phyloP scores from a whole-genome alignment of 2,888 invertebrate species.

The Palloptera scutellata region DNA sequence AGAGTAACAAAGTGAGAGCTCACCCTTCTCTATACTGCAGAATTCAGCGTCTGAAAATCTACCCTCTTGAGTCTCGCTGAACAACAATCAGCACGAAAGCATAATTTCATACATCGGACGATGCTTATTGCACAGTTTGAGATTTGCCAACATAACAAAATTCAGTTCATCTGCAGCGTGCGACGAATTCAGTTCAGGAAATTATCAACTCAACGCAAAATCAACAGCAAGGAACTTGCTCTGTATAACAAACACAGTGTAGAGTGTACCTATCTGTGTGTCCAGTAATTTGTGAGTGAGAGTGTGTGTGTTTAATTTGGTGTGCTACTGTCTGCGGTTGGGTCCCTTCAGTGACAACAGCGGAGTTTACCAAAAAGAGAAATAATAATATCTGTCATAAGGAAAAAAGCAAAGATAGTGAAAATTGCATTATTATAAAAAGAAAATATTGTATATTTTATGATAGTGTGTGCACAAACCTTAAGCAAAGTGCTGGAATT shows the following conservation, averaged over 20 bases:
- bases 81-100: not conserved
- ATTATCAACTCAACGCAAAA: not conserved
- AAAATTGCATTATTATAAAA: no score
- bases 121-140: constrained; percentile 19
- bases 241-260: no score
- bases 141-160: constrained; percentile 16
- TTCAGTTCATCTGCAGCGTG: constrained; percentile 50
- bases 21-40: not conserved
- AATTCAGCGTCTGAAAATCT: not conserved
- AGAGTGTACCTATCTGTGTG: no score
- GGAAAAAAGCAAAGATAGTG: no score
- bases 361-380: no score
- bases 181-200: constrained; percentile 52
- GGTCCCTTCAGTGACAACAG: not conserved
- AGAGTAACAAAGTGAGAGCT: not conserved
- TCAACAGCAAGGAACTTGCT: not conserved
- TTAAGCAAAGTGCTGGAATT: not conserved
- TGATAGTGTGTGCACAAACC: no score
- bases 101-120: not conserved
- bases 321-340: not conserved
- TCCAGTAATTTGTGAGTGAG: no score
- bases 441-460: no score
- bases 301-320: not conserved
- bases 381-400: no score
- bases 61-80: not conserved